These are phyloP conservation scores for Cydia amplana DNA, from an alignment of 1,140 invertebrate species.

Conservation along the genomic window DNA sequence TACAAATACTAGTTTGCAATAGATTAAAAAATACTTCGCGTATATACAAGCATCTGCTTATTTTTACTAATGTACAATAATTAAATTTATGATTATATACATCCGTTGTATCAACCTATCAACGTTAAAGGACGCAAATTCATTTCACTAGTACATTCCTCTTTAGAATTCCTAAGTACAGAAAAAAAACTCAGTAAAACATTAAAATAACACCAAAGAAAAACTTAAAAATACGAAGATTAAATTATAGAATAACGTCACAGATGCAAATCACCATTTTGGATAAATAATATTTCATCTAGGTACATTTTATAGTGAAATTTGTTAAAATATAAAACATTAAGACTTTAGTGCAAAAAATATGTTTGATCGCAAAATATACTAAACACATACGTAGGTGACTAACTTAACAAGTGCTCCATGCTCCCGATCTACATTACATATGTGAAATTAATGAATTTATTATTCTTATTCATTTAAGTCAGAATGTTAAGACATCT, in stretches of 20 bases:
- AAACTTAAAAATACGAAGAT: not conserved
- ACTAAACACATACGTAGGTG: no score
- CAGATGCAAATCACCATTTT: no score
- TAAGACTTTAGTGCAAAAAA: not conserved
- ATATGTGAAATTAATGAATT: no score
- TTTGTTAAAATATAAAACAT: not conserved
- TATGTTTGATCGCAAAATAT: not conserved
- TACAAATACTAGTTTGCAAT: not conserved
- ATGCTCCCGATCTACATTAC: no score
- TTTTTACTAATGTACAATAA: slow-evolving; percentile 12
- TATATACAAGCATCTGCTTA: slow-evolving; percentile 12
- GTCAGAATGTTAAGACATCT: no score
- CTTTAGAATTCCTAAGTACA: slow-evolving; percentile 7
- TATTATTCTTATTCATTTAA: no score
- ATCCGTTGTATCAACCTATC: slow-evolving; percentile 21
- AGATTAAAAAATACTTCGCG: not conserved
- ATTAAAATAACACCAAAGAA: slow-evolving; percentile 1
- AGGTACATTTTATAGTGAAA: not conserved
- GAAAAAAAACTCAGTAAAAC: not conserved
- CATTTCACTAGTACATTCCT: slow-evolving; percentile 22
- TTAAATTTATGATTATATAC: slow-evolving; percentile 24
- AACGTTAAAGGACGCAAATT: slow-evolving; percentile 27
- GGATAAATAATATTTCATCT: not conserved
- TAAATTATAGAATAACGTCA: no score
- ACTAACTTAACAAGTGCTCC: no score